Percentiles rank a stretch among this genome's conserved stretches.
Evolutionary conservation across 2,888 invertebrate species (phyloP).

Genomic region (Drosophila cracens): DNA sequence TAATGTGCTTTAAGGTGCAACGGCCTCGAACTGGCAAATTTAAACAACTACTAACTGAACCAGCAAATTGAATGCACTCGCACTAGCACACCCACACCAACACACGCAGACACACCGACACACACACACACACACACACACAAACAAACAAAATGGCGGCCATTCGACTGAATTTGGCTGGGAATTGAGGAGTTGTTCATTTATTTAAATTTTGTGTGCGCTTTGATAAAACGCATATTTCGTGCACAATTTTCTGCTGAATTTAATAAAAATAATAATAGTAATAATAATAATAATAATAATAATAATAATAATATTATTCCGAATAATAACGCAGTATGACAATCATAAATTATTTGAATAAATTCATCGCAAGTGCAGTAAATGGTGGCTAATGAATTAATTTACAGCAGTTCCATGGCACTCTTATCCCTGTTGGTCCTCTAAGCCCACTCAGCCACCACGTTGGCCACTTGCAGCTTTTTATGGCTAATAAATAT

Average conservation of each 20-base stretch:
- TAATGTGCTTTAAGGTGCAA: constrained; percentile 42
- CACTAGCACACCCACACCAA: constrained; percentile 1
- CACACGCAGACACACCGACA: background rate
- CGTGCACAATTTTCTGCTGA: constrained; percentile 26
- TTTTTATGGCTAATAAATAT: constrained; percentile 48
- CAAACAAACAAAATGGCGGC: constrained; percentile 45
- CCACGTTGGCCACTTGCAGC: constrained; percentile 10
- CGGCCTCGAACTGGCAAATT: constrained; percentile 28
- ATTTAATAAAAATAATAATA: constrained; percentile 23
- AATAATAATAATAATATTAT: background rate
- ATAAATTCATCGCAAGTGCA: constrained; percentile 48
- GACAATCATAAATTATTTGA: constrained; percentile 20
- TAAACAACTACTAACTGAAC: constrained; percentile 15
- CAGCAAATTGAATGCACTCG: constrained; percentile 4
- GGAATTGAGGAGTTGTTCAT: constrained; percentile 19
- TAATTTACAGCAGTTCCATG: constrained; percentile 37
- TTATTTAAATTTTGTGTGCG: constrained; percentile 40
- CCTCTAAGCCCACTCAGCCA: background rate
- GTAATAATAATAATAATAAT: constrained; percentile 18
- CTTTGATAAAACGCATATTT: constrained; percentile 39
- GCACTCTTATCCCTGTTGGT: background rate
- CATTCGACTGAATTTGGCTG: constrained; percentile 14
- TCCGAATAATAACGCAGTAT: background rate
- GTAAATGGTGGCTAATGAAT: constrained; percentile 61
- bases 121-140: background rate